Base-by-base conservation (phyloP, 2,797 vertebrate genomes). In the Hapalemur alaotrensis region DNA sequence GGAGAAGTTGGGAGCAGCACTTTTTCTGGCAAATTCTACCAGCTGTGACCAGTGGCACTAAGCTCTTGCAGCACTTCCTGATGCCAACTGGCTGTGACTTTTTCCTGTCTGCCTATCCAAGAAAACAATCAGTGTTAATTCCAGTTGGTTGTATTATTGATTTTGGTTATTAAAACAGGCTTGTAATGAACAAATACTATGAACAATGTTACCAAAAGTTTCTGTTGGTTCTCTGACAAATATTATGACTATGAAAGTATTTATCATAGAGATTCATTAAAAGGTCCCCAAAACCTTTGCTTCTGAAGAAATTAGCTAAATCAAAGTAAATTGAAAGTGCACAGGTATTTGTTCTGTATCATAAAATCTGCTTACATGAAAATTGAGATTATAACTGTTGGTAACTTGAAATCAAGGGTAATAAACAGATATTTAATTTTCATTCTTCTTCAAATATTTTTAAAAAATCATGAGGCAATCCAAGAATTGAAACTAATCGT, bases 81-180 rank as follows among this genome's bases (percentile, higher is more conserved):
- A 80, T 63, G 48, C 46, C 72, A 43, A 50, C 15, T 54, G 41
- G 28, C 30, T 41, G 1, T 93, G 28, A 41, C 25, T 17, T 59
- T 69, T 65, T 92, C 54, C 63, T 95, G 15, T 75, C 48, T 67
- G 65, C 14, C 54, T 87, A 76, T 69, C 41, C 35, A 96, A 82
- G 65, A 75, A 75, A 73, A 46, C 22, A 89, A 35, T 78, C 63
- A 78, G 25, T 54, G 32, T 83, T 92, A 83, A 89, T 61, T 72
- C 14, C 10, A 41, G 23, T 61, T 57, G 65, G 30, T 87, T 79
- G 25, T 79, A 81, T 67, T 79, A 90, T 20, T 90, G 30, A 83
- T 89, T 83, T 61, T 43, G 81, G 50, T 90, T 61, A 73, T n/a
- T 92, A 46, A 93, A 93, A 83, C 18, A 57, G 59, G 86, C 63